These are phyloP conservation scores for Cheilosia pagana DNA, from an alignment of 2,888 invertebrate species.

Conservation along the genomic window DNA sequence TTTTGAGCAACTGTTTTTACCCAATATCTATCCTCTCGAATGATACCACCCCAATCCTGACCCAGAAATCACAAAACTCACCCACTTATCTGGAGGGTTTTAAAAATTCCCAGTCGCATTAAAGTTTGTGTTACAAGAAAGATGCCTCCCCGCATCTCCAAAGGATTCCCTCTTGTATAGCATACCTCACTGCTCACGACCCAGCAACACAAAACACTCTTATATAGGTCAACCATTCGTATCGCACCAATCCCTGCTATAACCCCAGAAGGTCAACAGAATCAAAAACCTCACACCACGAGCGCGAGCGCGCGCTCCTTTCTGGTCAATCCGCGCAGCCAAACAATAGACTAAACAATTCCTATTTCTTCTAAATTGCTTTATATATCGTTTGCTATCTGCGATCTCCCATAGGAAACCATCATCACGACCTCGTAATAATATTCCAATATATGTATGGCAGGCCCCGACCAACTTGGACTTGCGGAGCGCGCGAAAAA, in stretches of 20 bases:
- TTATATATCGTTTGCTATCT: constrained; percentile 67
- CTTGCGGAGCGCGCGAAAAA: constrained; percentile 23
- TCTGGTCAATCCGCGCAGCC: constrained; percentile 43
- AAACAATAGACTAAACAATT: constrained; percentile 55
- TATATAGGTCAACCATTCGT: constrained; percentile 64
- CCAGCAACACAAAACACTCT: neutral
- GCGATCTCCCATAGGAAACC: constrained; percentile 61
- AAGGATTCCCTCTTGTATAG: neutral
- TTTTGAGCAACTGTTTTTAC: too few species aligned
- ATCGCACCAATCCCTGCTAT: constrained; percentile 62
- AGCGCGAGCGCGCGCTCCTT: constrained; percentile 32
- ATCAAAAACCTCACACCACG: constrained; percentile 66
- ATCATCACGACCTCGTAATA: constrained; percentile 75
- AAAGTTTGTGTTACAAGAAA: too few species aligned
- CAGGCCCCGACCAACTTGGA: constrained; percentile 36
- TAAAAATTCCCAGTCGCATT: too few species aligned
- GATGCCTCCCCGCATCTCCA: neutral
- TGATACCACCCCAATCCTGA: too few species aligned
- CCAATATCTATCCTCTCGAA: too few species aligned
- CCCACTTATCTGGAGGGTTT: too few species aligned
- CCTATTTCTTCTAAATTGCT: constrained; percentile 73
- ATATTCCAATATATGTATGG: constrained; percentile 69
- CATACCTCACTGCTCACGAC: neutral
- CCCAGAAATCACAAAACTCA: too few species aligned
- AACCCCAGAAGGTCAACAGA: constrained; percentile 62